Evolutionary conservation across 2,113 vertebrate genomes (phyloP), one percentile per base, ranked within the genome.

Genomic region (Oncorhynchus masou): DNA sequence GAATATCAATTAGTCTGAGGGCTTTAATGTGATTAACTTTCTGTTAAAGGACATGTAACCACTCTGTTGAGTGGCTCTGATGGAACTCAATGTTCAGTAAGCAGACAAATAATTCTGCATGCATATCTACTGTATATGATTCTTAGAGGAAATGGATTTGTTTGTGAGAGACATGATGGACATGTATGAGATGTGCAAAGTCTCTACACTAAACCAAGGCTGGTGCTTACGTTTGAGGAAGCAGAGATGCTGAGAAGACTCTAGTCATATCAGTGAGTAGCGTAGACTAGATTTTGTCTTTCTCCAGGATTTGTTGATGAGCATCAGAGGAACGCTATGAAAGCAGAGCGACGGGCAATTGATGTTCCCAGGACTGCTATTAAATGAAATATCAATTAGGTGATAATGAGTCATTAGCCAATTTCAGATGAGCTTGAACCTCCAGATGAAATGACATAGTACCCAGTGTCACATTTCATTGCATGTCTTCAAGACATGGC

Each of bases 351-450:
- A 82, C 83, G 84, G 80, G 83, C 81, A 89, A 85, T 88, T 89
- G 90, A 79, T 79, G 77, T 84, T 19, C 76, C 72, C 72, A 76
- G 74, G 73, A 81, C 82, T n/a, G 20, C 12, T 19, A 85, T 79
- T 81, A 70, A 73, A 82, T 84, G 81, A 88, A 90, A 90, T 81
- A 88, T 88, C 81, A 86, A 85, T 90, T 86, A 87, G 74, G 76
- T 73, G 81, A 85, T 90, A 87, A 88, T 86, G 78, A 86, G 83
- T 76, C 80, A 83, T 88, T 81, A 80, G 80, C 65, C 81, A 69
- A 24, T 19, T 79, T 79, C 69, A 71, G 67, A 80, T 65, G 57
- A 57, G 75, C 73, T n/a, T 78, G 68, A 15, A 65, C 20, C 51
- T 24, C 20, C 39, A 11, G 48, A 77, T 57, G 54, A 82, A 76